Conservation (phyloP, 1,140 invertebrate species). For the Teleogryllus occipitalis region DNA sequence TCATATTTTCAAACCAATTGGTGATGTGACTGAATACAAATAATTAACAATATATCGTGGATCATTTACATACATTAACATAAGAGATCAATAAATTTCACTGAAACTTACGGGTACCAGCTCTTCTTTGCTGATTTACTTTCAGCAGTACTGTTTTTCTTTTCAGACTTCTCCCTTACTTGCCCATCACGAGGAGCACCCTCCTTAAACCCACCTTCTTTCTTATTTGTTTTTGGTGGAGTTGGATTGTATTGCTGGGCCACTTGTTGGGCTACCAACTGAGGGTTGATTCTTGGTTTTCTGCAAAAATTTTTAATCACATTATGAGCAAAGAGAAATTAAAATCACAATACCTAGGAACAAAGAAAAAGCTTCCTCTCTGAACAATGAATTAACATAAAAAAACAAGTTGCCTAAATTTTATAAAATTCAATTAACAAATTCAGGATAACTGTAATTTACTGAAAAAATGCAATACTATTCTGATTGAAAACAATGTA, state of each 20-base stretch:
- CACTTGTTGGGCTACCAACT: conserved; percentile 78
- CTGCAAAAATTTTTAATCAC: conserved; percentile 35
- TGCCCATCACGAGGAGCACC: conserved; percentile 32
- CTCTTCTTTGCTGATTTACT: conserved; percentile 27
- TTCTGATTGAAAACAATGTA: no score
- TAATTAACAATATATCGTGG: no score
- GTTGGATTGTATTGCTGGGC: conserved; percentile 65
- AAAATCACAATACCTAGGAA: no score
- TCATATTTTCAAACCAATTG: no score
- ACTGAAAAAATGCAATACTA: no score
- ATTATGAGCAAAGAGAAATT: background rate
- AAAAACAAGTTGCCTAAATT: no score
- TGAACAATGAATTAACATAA: no score
- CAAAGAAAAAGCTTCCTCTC: no score
- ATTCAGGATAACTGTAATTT: no score
- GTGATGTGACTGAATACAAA: no score
- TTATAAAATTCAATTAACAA: no score
- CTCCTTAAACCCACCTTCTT: conserved; percentile 45
- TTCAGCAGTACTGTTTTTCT: conserved; percentile 26
- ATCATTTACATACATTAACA: no score
- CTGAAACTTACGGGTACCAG: conserved; percentile 23
- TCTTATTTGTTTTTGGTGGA: conserved; percentile 49
- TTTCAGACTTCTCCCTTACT: conserved; percentile 42
- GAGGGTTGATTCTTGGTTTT: conserved; percentile 89
- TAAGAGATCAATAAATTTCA: conserved; percentile 11